Conservation (phyloP, 2,113 vertebrate genomes). For the Actenoides lindsayi region DNA sequence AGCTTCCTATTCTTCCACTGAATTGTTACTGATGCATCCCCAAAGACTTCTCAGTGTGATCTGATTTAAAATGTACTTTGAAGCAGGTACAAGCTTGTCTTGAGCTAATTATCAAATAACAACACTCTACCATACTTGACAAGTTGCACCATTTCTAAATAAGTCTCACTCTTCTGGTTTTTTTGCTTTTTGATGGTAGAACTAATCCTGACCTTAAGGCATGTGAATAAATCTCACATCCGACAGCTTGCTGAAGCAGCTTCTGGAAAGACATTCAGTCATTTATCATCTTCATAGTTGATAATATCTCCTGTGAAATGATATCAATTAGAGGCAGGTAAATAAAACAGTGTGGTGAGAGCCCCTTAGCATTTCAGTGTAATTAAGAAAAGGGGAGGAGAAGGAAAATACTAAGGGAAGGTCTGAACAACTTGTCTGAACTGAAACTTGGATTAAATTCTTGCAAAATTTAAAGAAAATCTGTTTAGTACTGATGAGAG, state of each 20-base stretch:
- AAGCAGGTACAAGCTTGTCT: conserved; percentile 39
- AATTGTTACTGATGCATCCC: conserved; percentile 46
- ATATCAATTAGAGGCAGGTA: conserved; percentile 57
- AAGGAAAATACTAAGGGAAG: not conserved
- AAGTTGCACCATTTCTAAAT: conserved; percentile 17
- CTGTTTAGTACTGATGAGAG: not conserved
- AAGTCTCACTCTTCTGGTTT: conserved; percentile 30
- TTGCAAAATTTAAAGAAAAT: not conserved
- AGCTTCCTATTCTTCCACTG: conserved; percentile 14
- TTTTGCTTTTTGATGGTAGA: conserved; percentile 34
- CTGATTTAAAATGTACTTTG: conserved; percentile 65
- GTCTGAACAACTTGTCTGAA: not conserved
- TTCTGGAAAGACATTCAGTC: conserved; percentile 48
- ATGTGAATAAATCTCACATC: conserved; percentile 49
- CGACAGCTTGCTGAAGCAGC: conserved; percentile 54
- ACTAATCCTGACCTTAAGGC: conserved; percentile 51
- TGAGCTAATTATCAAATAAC: conserved; percentile 69
- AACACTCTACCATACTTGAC: conserved; percentile 34
- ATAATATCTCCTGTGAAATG: conserved; percentile 47
- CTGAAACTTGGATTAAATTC: not conserved
- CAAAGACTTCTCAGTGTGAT: conserved; percentile 31
- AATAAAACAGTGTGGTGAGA: conserved; percentile 44
- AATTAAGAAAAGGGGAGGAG: not conserved
- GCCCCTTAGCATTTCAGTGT: not conserved
- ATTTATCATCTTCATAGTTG: conserved; percentile 66